phyloP scores from a whole-genome alignment of 2,888 invertebrate species.

The Sesia apiformis region DNA sequence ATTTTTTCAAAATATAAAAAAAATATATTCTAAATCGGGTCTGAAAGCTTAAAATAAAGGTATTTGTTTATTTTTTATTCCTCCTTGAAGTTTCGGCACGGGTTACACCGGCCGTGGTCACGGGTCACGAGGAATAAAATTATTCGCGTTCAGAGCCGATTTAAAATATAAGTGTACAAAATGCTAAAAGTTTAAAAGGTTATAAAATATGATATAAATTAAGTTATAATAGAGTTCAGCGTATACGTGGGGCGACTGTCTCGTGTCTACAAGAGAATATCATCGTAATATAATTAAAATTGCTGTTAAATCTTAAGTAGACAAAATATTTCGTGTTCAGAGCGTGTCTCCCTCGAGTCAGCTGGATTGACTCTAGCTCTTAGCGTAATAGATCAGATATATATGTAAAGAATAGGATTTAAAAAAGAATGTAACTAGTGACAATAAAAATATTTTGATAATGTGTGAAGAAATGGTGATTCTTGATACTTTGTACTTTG shows the following conservation, averaged over 20 bases:
- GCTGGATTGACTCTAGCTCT: slow-evolving; percentile 30
- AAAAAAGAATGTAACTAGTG: slow-evolving; percentile 29
- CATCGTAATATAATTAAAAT: slow-evolving; percentile 10
- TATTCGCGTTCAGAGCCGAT: too few species aligned
- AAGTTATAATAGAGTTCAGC: background rate
- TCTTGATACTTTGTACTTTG: slow-evolving; percentile 11
- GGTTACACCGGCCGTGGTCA: too few species aligned
- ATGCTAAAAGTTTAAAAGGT: background rate
- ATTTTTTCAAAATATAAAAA: too few species aligned
- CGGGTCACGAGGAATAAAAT: too few species aligned
- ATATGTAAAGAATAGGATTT: background rate
- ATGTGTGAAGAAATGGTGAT: slow-evolving; percentile 5
- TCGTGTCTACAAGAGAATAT: background rate
- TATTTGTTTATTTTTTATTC: too few species aligned
- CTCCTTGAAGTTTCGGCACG: too few species aligned
- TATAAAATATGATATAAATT: background rate
- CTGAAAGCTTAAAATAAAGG: too few species aligned
- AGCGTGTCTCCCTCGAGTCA: slow-evolving; percentile 45
- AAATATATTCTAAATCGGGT: too few species aligned
- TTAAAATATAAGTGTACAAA: background rate
- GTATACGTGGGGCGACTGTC: background rate
- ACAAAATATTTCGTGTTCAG: slow-evolving; percentile 57
- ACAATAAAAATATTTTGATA: slow-evolving; percentile 53
- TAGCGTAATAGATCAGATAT: slow-evolving; percentile 2
- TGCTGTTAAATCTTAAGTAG: slow-evolving; percentile 47